Base-by-base conservation (phyloP, 2,113 vertebrate genomes). In the Proterorhinus semilunaris region DNA sequence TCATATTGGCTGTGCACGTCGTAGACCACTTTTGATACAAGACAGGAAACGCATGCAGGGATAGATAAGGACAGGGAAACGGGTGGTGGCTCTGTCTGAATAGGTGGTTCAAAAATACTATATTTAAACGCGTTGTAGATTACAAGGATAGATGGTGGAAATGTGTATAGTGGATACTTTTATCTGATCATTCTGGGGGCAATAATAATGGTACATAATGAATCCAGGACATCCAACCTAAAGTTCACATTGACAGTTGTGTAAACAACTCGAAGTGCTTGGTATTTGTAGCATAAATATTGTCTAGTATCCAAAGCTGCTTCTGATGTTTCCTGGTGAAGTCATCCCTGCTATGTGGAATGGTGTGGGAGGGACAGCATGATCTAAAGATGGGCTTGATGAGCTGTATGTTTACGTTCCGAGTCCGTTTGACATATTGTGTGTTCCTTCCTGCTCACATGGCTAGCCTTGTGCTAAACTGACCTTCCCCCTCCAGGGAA, bases 361-460 rank as follows among this genome's bases (percentile, higher is more conserved):
- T 44, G 27, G 12, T n/a, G 36, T 43, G 58, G 58, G 58, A 57
- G 54, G 21, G 21, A 61, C 13, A 10, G 42, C 36, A 61, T 68
- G 68, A 68, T 27, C 55, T 75, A 63, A 82, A 69, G 62, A 62
- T 67, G 63, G 72, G 48, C 64, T 69, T 7, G 5, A 46, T 21
- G 62, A 61, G 64, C 59, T 64, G 74, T 87, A 85, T 81, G 67
- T 71, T 81, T 65, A 72, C 72, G 76, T 86, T 62, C 21, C 7
- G 72, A 71, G 76, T 85, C 66, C 6, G 43, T 71, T 45, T 86
- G 84, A 83, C 62, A 62, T 70, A 75, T 80, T 77, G 81, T 81
- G 69, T 74, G 80, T 57, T 75, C 62, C 65, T 68, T 8, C 76
- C 36, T 62, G 46, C 78, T 85, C 79, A 85, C 42, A 62, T 62